Conservation (phyloP, 2,797 vertebrate species). For the Chelon auratus region DNA sequence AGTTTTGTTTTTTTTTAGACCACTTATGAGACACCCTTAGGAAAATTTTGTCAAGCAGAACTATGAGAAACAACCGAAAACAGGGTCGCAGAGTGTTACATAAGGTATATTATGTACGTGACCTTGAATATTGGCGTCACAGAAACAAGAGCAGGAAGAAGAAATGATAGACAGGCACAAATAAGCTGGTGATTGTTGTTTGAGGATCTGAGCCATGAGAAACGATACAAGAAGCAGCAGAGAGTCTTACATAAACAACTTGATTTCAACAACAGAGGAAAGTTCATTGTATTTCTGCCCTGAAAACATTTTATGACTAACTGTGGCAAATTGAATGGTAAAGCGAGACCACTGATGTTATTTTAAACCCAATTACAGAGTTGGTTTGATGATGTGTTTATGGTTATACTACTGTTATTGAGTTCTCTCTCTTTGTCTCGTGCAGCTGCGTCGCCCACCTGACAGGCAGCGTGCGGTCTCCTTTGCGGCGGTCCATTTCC, state of each 20-base stretch:
- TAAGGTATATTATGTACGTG: constrained; percentile 61
- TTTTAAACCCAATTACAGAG: constrained; percentile 19
- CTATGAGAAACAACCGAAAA: constrained; percentile 59
- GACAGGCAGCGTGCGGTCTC: constrained; percentile 95
- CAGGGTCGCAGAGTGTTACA: constrained; percentile 46
- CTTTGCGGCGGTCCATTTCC: constrained; percentile 98
- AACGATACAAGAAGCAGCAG: constrained; percentile 19
- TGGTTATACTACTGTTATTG: constrained; percentile 10
- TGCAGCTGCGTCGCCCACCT: constrained; percentile 69
- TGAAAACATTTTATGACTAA: constrained; percentile 22
- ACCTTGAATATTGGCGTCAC: constrained; percentile 64
- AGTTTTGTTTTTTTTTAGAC: constrained; percentile 60
- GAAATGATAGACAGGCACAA: constrained; percentile 65
- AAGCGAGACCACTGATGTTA: constrained; percentile 9
- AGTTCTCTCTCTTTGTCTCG: not conserved
- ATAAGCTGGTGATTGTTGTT: constrained; percentile 38
- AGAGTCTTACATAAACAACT: constrained; percentile 28
- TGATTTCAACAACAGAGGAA: constrained; percentile 11
- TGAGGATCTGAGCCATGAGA: constrained; percentile 28
- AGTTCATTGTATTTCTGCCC: constrained; percentile 24
- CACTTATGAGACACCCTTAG: constrained; percentile 52
- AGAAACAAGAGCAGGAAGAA: constrained; percentile 71
- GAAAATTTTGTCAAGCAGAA: constrained; percentile 47
- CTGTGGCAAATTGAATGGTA: constrained; percentile 35
- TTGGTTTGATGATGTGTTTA: constrained; percentile 9